A percentile compares a stretch with the other conserved stretches of the same genome.
These are phyloP conservation scores for Omphaloscelis lunosa DNA, from an alignment of 2,888 invertebrate species.

Conservation along the genomic window DNA sequence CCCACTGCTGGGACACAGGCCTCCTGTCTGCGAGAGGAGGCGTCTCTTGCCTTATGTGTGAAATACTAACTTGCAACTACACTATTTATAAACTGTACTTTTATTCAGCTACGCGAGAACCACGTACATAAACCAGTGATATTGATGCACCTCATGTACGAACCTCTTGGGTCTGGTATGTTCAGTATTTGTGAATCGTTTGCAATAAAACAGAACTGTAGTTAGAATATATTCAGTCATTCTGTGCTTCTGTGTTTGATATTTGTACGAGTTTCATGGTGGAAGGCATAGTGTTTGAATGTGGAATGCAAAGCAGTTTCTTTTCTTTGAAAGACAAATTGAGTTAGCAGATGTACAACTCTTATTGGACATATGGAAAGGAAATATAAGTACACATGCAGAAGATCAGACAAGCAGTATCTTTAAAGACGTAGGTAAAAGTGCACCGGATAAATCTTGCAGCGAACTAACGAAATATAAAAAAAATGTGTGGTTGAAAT, in stretches of 20 bases:
- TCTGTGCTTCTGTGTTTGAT: not conserved
- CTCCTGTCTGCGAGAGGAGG: too few relatives aligned
- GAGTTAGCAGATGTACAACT: not conserved
- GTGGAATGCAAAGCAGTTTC: not conserved
- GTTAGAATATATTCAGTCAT: constrained; percentile 10
- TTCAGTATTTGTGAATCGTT: constrained; percentile 15
- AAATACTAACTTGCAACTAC: not conserved
- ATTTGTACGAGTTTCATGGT: not conserved
- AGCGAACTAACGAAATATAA: not conserved
- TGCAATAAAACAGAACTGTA: not conserved
- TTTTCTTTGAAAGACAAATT: not conserved
- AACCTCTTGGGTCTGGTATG: constrained; percentile 14
- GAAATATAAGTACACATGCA: not conserved
- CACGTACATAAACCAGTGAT: constrained; percentile 11
- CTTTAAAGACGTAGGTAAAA: not conserved
- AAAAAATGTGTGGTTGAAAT: not conserved
- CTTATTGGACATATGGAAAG: too few relatives aligned
- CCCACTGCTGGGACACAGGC: too few relatives aligned
- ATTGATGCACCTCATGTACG: constrained; percentile 43
- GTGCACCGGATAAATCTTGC: constrained; percentile 1
- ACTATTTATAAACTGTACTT: not conserved
- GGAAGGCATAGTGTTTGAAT: not conserved
- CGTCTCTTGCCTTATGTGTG: not conserved
- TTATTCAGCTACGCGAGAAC: constrained; percentile 19
- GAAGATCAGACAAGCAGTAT: not conserved